Evolutionary conservation across 1,140 invertebrate genomes (phyloP), one percentile per base, ranked within the genome.

Genomic region (Macrostomum lignano): DNA sequence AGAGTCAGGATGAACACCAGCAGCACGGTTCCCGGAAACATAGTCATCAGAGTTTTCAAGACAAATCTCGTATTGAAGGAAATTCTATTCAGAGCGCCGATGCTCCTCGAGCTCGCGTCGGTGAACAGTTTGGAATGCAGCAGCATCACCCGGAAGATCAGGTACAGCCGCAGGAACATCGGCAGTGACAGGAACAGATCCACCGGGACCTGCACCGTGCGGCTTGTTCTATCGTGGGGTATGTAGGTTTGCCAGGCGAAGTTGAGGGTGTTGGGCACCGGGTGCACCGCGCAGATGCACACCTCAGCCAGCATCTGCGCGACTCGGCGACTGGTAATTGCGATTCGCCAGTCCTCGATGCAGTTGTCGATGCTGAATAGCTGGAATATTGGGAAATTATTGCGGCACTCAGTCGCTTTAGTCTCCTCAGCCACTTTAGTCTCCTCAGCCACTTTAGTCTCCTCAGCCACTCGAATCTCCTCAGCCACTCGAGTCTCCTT

Each of bases 331-430:
- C 75, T 86, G 37, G 86, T 94, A 72, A 98, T 86, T 40, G 88
- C 86, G 62, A 98, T 96, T 51, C 86, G 67, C 88, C 88, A 98
- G 64, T 98, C 88, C 60, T 96, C 88, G 31, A 88, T 82, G 63
- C 84, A 91, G 66, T 96, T 96, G 68, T 93, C 82, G 64, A 88
- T 88, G 77, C 88, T 84, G 65, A 88, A 91, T 62, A 91, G 68
- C 81, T 91, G 65, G 22, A 44, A 6, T n/a, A 32, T 24, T 9
- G n/a, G 9, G n/a, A 24, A 24, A 24, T n/a, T 9, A 24, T 24
- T 9, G n/a, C n/a, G n/a, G n/a, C 23, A 9, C n/a, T 9, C n/a
- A 24, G n/a, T 24, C 9, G n/a, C n/a, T 9, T 9, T 24, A 9
- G 23, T 24, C 9, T 24, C 9, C 9, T 9, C 23, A 24, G 23